Base-by-base conservation (phyloP, 2,113 vertebrate genomes). In the Melanocharis versteri region DNA sequence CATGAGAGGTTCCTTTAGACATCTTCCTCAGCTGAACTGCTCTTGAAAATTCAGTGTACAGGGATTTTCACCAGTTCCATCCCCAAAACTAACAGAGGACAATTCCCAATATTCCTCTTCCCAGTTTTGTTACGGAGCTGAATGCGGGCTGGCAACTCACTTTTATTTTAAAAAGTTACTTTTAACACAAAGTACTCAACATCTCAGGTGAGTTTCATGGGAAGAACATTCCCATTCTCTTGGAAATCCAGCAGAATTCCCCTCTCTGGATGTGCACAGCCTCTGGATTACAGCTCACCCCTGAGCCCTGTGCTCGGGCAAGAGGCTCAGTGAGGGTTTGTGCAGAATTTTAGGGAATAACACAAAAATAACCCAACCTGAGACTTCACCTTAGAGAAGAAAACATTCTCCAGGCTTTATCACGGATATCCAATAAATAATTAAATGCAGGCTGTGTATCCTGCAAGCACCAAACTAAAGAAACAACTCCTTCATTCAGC, bases 201-300 rank as follows among this genome's bases (percentile, higher is more conserved):
- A 26, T 47, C 77, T 57, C n/a, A 6, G 13, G 2, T 2, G 28
- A 15, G 15, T 28, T 69, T 40, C 15, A 2, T 0, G 3, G 73
- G 7, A 66, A 30, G 42, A 50, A 45, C 2, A 2, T 26, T 53
- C 27, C 68, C 11, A 3, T 48, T 17, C 28, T 40, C 26, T 81
- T 45, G 39, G 28, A 68, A 54, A 62, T 3, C 17, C 19, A 37
- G 5, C 21, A 27, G 33, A 61, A 61, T 5, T 35, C 10, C 20
- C 11, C 12, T 13, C 2, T 27, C 47, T 56, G 68, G 77, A 31
- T 42, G 45, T 48, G 26, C 61, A 20, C 22, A n/a, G 64, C 64
- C 54, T n/a, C 1, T 1, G 61, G 44, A 23, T 61, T 3, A 30
- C 23, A 61, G 6, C 72, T 50, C 6, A 11, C 0, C 10, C n/a